phyloP scores from a whole-genome alignment of 2,888 invertebrate genomes.

The Orchesellides sinensis region DNA sequence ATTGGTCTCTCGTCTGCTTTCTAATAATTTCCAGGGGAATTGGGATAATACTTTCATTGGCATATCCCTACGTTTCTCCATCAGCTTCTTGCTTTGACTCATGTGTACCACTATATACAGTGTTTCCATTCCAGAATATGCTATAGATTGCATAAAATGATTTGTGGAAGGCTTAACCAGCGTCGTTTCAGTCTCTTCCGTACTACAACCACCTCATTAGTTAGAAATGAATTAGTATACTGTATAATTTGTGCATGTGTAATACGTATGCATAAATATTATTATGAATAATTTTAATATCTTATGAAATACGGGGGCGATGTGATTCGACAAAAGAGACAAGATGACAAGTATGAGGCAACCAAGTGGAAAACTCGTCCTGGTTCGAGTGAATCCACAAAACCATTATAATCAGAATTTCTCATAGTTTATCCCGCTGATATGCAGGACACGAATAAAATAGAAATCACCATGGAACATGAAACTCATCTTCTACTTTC shows the following conservation, averaged over 20 bases:
- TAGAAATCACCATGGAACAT: too few relatives aligned
- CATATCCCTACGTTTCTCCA: neutral
- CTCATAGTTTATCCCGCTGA: neutral
- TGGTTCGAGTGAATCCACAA: constrained; percentile 65
- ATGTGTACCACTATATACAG: neutral
- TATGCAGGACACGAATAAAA: constrained; percentile 20
- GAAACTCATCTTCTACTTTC: neutral
- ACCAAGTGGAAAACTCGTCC: constrained; percentile 56
- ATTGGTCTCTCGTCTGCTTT: constrained; percentile 7
- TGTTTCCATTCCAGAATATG: neutral
- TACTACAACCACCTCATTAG: constrained; percentile 23
- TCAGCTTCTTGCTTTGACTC: neutral
- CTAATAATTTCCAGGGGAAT: constrained; percentile 13
- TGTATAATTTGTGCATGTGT: neutral
- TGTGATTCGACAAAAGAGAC: constrained; percentile 12
- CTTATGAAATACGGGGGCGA: neutral
- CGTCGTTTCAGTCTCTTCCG: neutral
- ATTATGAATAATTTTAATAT: neutral
- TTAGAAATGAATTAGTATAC: constrained; percentile 30
- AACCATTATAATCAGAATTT: constrained; percentile 50
- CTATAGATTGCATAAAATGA: neutral
- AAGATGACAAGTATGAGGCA: constrained; percentile 53
- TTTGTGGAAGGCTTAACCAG: neutral
- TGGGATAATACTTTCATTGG: neutral
- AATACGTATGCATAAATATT: neutral